Conservation (phyloP, 2,888 invertebrate species). For the Teinopalpus imperialis region DNA sequence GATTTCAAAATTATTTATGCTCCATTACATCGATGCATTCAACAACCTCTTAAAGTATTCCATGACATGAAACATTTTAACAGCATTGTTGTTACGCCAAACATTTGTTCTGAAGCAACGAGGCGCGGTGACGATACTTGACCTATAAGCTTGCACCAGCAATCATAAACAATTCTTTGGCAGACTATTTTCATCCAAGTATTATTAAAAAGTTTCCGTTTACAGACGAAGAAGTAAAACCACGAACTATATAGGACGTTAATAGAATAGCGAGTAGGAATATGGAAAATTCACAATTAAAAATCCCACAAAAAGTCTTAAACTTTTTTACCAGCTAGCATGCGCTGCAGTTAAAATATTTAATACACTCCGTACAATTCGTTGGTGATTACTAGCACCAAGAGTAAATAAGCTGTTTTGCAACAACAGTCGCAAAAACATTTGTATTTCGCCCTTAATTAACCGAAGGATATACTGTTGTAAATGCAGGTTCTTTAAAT, state of each 20-base stretch:
- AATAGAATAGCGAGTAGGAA: slow-evolving; percentile 4
- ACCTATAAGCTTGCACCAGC: slow-evolving; percentile 36
- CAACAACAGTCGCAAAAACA: slow-evolving; percentile 2
- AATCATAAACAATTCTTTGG: slow-evolving; percentile 35
- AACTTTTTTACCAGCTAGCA: slow-evolving; percentile 15
- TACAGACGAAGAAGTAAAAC: slow-evolving; percentile 1
- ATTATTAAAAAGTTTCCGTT: slow-evolving; percentile 7
- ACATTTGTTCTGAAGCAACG: slow-evolving; percentile 35
- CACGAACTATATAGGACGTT: neutral
- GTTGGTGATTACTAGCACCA: slow-evolving; percentile 22
- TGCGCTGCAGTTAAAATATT: slow-evolving; percentile 7
- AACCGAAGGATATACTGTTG: neutral
- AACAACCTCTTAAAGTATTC: slow-evolving; percentile 13
- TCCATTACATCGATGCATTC: slow-evolving; percentile 19
- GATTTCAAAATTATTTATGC: slow-evolving; percentile 4
- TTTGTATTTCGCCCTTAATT: slow-evolving; percentile 1
- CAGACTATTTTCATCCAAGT: slow-evolving; percentile 31
- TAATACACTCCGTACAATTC: slow-evolving; percentile 16
- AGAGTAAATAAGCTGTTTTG: neutral
- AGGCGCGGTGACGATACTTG: slow-evolving; percentile 35
- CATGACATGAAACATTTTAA: slow-evolving; percentile 19
- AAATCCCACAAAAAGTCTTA: slow-evolving; percentile 3
- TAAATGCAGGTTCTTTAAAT: neutral
- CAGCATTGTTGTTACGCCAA: slow-evolving; percentile 23
- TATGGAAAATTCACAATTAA: neutral